These are phyloP conservation scores for Salarias fasciatus DNA, from an alignment of 2,797 vertebrate genomes.

Conservation along the genomic window DNA sequence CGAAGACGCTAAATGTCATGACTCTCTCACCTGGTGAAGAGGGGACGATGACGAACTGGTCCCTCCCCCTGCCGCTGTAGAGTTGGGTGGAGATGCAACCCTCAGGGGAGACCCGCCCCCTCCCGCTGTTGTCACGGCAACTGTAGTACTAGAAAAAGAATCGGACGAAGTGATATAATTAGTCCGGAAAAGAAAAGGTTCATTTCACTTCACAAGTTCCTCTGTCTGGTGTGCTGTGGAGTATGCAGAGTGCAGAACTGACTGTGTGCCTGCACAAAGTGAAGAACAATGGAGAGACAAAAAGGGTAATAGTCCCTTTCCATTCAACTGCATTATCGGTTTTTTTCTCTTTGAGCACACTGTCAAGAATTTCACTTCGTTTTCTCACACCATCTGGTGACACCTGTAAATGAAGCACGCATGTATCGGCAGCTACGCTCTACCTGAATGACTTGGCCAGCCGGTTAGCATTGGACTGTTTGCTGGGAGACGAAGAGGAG, in stretches of 20 bases:
- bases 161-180: slow-evolving; percentile 1
- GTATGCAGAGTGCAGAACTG: not conserved
- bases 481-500: slow-evolving; percentile 85
- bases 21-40: slow-evolving; percentile 87
- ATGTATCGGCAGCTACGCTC: slow-evolving; percentile 1
- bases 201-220: slow-evolving; percentile 1
- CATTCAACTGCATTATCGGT: not conserved
- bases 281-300: slow-evolving; percentile 5
- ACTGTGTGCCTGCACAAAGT: not conserved
- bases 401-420: not conserved
- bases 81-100: slow-evolving; percentile 91
- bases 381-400: not conserved
- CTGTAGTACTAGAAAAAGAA: slow-evolving; percentile 67
- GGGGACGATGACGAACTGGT: slow-evolving; percentile 84
- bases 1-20: too few species aligned
- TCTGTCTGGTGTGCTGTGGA: not conserved
- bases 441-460: slow-evolving; percentile 97
- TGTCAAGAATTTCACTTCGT: not conserved
- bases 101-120: slow-evolving; percentile 87
- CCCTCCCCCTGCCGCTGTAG: slow-evolving; percentile 82
- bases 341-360: not conserved
- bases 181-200: slow-evolving; percentile 12
- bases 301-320: not conserved
- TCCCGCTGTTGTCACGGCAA: slow-evolving; percentile 77
- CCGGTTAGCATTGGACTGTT: slow-evolving; percentile 90